Base-by-base conservation (phyloP, 1,140 invertebrate genomes). In the Trichogramma pretiosum region DNA sequence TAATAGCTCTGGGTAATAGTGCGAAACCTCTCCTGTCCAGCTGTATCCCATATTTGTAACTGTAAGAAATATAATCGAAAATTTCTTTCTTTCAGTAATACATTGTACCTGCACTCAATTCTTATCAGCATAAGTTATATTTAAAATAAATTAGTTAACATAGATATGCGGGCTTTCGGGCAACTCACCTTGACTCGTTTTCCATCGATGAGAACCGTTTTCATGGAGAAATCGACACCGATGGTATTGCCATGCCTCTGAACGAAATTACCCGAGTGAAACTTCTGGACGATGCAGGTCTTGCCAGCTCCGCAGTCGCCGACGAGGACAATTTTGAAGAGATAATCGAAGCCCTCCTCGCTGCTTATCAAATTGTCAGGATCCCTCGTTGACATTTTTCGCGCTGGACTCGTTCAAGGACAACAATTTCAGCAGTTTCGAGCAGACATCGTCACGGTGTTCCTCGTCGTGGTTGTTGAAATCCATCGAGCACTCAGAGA, bases 191-290 rank as follows among this genome's bases (percentile, higher is more conserved):
- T 95, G 46, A 95, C 83, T 75, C 84, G 83, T 72, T 95, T 95
- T 13, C 85, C 87, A 72, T 95, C 91, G 37, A 96, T 82, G 45
- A 86, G 76, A 8, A 96, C 78, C 18, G 90, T 94, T 80, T 95
- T 95, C 90, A 95, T 95, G 47, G 89, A 93, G 72, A 95, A 96
- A 74, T 96, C 93, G 21, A 96, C 92, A 39, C 92, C 92, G 59
- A 96, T 95, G 19, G 93, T 95, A 62, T 88, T 93, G 17, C 89
- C 89, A 69, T 95, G 91, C 57, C 84, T 80, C 73, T 95, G 91
- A 47, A 93, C 83, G 64, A 90, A 96, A 51, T 87, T 92, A 49
- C 92, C 92, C 45, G 89, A 89, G 68, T 91, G 92, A 68, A 96
- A 91, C 50, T 91, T 79, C 68, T 94, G 89, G 34, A 94, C 87